These are phyloP conservation scores for Drosophila teissieri DNA, from an alignment of 1,140 invertebrate species.

Conservation along the genomic window DNA sequence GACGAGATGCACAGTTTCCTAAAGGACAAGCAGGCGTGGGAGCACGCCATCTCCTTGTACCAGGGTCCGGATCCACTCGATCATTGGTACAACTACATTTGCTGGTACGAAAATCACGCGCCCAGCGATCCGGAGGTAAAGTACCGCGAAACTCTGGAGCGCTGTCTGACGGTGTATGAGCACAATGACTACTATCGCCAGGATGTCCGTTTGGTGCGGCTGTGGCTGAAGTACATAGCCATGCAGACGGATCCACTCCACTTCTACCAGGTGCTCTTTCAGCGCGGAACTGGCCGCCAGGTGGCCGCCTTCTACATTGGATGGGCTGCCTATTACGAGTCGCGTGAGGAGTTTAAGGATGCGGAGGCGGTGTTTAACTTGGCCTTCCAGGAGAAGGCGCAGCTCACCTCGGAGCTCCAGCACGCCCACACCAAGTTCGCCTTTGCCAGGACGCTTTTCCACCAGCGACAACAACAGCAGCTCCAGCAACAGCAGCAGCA, in stretches of 20 bases:
- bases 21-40: constrained; percentile 87
- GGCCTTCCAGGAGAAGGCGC: constrained; percentile 88
- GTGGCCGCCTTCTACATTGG: constrained; percentile 91
- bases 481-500: constrained; percentile 54
- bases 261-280: constrained; percentile 90
- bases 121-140: constrained; percentile 93
- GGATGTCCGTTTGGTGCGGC: constrained; percentile 92
- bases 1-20: constrained; percentile 79
- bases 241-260: constrained; percentile 90
- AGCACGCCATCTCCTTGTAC: constrained; percentile 92
- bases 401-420: constrained; percentile 90
- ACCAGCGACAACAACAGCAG: constrained; percentile 74
- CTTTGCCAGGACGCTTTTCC: constrained; percentile 86
- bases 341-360: constrained; percentile 89
- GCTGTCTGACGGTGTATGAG: constrained; percentile 92
- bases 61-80: constrained; percentile 94
- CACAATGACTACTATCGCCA: constrained; percentile 92
- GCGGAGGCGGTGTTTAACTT: constrained; percentile 91
- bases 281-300: constrained; percentile 90
- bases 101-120: constrained; percentile 95
- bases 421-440: constrained; percentile 89
- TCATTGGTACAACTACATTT: constrained; percentile 94
- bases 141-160: constrained; percentile 90
- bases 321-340: constrained; percentile 92
- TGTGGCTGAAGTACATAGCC: constrained; percentile 96